A percentile compares a stretch with the other conserved stretches of the same genome.
These are phyloP conservation scores for Drosophila rubida DNA, from an alignment of 2,888 invertebrate genomes.

Conservation along the genomic window DNA sequence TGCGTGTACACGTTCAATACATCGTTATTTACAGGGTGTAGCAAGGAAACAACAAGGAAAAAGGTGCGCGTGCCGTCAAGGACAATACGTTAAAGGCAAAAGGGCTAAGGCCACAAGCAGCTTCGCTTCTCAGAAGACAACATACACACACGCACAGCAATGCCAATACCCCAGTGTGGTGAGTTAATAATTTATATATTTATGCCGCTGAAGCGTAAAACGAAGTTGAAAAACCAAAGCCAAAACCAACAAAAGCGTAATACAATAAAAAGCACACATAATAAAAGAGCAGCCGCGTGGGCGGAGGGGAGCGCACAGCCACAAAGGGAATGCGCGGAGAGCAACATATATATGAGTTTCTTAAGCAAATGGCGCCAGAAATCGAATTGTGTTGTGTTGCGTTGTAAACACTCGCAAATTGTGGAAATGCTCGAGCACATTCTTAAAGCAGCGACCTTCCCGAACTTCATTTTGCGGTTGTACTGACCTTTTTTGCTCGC, in stretches of 20 bases:
- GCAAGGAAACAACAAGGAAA: constrained; percentile 5
- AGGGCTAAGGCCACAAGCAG: constrained; percentile 57
- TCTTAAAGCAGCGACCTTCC: constrained; percentile 21
- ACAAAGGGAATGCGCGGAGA: constrained; percentile 4
- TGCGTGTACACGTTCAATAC: not conserved
- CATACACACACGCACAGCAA: constrained; percentile 20
- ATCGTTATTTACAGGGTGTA: constrained; percentile 1
- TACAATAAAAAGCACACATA: constrained; percentile 76
- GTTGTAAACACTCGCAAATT: not conserved
- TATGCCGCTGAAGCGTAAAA: constrained; percentile 75
- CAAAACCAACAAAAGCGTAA: constrained; percentile 72
- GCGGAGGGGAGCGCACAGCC: constrained; percentile 9
- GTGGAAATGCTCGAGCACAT: constrained; percentile 1
- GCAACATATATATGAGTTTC: constrained; percentile 26
- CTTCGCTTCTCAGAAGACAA: constrained; percentile 27
- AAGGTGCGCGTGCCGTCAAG: constrained; percentile 51
- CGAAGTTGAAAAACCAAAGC: constrained; percentile 74
- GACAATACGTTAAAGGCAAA: constrained; percentile 49
- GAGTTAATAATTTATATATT: constrained; percentile 81
- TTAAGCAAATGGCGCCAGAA: constrained; percentile 55
- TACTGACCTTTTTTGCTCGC: constrained; percentile 29
- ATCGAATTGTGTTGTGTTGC: constrained; percentile 39
- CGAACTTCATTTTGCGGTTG: constrained; percentile 39
- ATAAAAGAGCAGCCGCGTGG: constrained; percentile 61
- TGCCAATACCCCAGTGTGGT: constrained; percentile 50